Evolutionary conservation across 2,888 invertebrate genomes (phyloP), one percentile per base, ranked within the genome.

Genomic region (Nomada goodeniana): DNA sequence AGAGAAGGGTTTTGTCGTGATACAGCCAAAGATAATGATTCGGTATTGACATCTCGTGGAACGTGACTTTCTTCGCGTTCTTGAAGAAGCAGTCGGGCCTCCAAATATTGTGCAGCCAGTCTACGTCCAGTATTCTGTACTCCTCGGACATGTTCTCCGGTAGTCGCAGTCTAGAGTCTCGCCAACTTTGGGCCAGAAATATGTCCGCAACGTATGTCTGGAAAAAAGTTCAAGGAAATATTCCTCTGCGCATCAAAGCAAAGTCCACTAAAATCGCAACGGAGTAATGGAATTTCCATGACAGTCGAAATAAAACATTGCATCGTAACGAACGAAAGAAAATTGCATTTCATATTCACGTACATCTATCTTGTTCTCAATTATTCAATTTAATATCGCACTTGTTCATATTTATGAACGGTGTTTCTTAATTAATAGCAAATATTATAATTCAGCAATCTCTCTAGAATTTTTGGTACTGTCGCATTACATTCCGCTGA

Each of bases 101-200:
- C 98, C 98, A 98, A 92, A 98, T 98, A 93, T 96, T 96, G 94
- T 97, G 97, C 90, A 98, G 94, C 98, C 98, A 98, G 89, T 97
- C 97, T 42, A 98, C 98, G 91, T 98, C 98, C 71, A 98, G 95
- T 91, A 98, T 98, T 85, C 98, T 95, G 94, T 98, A 98, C 91
- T 98, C 98, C 91, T 98, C 98, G 91, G 97, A 97, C 98, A 98
- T 98, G 93, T 98, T 98, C 94, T 98, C 98, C n/a, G 98, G 98
- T 68, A 98, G 95, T 73, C 98, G 96, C 44, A 98, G 95, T 47
- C 98, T 95, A 78, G 98, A 97, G 94, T 98, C 98, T 36, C 98
- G 95, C 98, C 98, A 98, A 90, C 97, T 98, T 95, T 98, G 98
- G 83, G 98, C 98, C 90, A 98, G 95, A 94, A 98, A 98, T 94